Base-by-base conservation (phyloP, 1,140 invertebrate species). In the Aphelinus certus region DNA sequence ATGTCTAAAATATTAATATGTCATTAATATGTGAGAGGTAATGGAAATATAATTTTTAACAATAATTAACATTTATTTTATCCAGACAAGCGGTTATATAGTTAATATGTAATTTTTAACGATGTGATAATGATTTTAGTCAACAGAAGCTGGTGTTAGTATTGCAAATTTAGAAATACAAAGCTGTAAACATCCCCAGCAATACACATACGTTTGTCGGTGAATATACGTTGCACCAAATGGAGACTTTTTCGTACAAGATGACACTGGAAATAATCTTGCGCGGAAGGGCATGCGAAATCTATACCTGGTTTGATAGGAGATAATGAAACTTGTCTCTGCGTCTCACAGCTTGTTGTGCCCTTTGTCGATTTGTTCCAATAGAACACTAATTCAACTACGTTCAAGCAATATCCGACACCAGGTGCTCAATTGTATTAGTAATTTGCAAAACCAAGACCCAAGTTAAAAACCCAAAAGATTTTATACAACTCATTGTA, bases 1-100 rank as follows among this genome's bases (percentile, higher is more conserved):
- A 94, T 88, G 95, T 94, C 94, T 96, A 66, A 66, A 75, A 75
- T 64, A 70, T 60, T 26, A 26, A 26, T 26, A 26, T 26, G 26
- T 26, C 26, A 26, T 26, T 26, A 26, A 26, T 26, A 26, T 26
- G 26, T 26, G 26, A 26, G 26, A 26, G 26, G 26, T 26, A 26
- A 26, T 26, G 26, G 26, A 26, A 26, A 26, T 26, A 26, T 26
- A 26, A 26, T 26, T 26, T 26, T 26, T 26, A 26, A 26, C 26
- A 26, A 26, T 26, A 26, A 26, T 26, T 26, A 26, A 26, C 26
- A 26, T 26, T 26, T 26, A 26, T 26, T 26, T 26, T 26, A 26
- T 26, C 26, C 0, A 26, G 0, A 26, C 26, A 26, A 26, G 26
- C 26, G 26, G 26, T 26, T 26, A 26, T 26, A 26, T 26, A 26